phyloP scores from a whole-genome alignment of 1,140 invertebrate genomes.

The Nylanderia fulva region DNA sequence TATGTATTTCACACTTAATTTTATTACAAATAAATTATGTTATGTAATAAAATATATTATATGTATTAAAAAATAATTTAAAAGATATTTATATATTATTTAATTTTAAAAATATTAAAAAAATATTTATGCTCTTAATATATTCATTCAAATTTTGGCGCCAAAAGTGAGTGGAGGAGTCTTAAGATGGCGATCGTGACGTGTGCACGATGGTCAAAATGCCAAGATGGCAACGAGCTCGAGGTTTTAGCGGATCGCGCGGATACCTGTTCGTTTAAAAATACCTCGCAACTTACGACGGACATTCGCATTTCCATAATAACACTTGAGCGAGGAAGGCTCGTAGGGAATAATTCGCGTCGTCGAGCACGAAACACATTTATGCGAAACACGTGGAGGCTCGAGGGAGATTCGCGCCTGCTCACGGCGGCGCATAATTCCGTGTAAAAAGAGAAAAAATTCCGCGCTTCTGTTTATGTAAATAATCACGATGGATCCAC shows the following conservation, averaged over 20 bases:
- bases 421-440: neutral
- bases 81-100: too few relatives aligned
- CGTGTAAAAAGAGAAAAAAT: neutral
- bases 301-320: neutral
- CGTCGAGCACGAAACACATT: neutral
- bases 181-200: too few relatives aligned
- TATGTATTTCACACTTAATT: too few relatives aligned
- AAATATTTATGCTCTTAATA: too few relatives aligned
- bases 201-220: slow-evolving; percentile 13
- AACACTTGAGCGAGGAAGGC: neutral
- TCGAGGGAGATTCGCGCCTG: slow-evolving; percentile 24
- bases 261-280: slow-evolving; percentile 32
- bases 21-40: too few relatives aligned
- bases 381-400: neutral
- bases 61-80: too few relatives aligned
- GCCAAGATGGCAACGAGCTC: slow-evolving; percentile 64
- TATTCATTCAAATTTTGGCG: neutral
- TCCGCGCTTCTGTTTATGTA: neutral
- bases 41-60: too few relatives aligned
- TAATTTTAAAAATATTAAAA: too few relatives aligned
- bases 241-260: slow-evolving; percentile 19
- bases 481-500: slow-evolving; percentile 82
- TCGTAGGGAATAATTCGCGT: neutral
- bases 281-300: slow-evolving; percentile 17
- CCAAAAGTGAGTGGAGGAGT: neutral